Evolutionary conservation across 2,113 vertebrate species (phyloP).

Genomic region (Pholis gunnellus): DNA sequence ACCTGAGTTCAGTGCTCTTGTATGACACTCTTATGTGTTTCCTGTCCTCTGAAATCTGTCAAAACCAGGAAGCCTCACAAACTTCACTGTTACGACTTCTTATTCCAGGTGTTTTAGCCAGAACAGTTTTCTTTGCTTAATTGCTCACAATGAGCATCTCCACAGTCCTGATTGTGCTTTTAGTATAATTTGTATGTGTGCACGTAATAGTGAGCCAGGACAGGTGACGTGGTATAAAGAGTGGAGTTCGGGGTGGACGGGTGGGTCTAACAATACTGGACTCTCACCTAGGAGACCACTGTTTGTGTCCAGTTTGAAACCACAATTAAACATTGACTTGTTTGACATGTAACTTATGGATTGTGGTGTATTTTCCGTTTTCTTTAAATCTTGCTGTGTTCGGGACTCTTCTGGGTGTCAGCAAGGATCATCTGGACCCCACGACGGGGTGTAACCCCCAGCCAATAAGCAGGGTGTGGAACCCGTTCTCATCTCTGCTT

Average conservation of each 20-base stretch:
- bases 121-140: too few species aligned
- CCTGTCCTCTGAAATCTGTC: slow-evolving; percentile 7
- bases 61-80: not conserved
- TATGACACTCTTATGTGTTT: not conserved
- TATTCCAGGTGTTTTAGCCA: not conserved
- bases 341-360: too few species aligned
- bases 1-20: not conserved
- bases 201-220: too few species aligned
- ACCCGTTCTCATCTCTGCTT: not conserved
- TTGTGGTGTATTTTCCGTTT: not conserved
- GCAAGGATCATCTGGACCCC: too few species aligned
- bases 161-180: too few species aligned
- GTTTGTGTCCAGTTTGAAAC: not conserved
- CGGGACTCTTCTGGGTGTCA: too few species aligned
- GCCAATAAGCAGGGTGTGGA: not conserved
- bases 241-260: not conserved
- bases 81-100: not conserved
- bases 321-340: not conserved
- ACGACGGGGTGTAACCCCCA: too few species aligned
- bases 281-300: not conserved
- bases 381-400: not conserved
- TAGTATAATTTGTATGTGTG: too few species aligned
- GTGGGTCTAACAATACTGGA: not conserved
- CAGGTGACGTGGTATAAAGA: too few species aligned
- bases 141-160: too few species aligned